Base-by-base conservation (phyloP, 2,113 vertebrate species). In the Rhea pennata region DNA sequence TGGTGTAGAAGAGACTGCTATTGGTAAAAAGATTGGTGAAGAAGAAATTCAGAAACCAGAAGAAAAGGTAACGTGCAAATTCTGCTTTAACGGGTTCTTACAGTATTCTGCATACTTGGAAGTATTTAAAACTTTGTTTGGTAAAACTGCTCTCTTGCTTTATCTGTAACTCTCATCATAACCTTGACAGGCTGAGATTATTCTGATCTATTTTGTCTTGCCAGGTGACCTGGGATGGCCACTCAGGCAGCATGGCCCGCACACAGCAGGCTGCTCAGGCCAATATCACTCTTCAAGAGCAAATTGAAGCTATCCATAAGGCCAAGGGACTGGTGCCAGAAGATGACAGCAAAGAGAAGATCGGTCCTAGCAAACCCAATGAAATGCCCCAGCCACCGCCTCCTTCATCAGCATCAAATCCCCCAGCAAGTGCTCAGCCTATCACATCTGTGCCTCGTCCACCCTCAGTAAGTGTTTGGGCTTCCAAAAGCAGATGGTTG, bases 1-100 rank as follows among this genome's bases (percentile, higher is more conserved):
- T 0, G 99, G 99, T 98, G 99, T 99, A 53, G 99, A 99, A 83
- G 99, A 99, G 96, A 99, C 99, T 0, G 99, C 99, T 86, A 99
- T 99, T 4, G 99, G 99, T 95, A 99, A 99, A 95, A 99, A 99
- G 98, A 99, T 99, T 4, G 99, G 99, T 9, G 99, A 99, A 95
- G 99, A 99, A 90, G 99, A 99, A 97, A 99, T 99, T 96, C 99
- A 99, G 98, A 99, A 99, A 94, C 99, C 99, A 10, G 99, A 99
- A 87, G 99, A 99, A 93, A 99, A 99, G 99, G 99, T 99, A 94
- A 9, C 12, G 12, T 53, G 31, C 46, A 23, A 67, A 19, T 23
- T 48, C n/a, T 22, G 14, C 16, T 61, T 26, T 50, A 8, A 8
- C 19, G 33, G 31, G 6, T 50, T 13, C 11, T 21, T 58, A 12